Evolutionary conservation across 2,797 vertebrate genomes (phyloP).

Genomic region (Notolabrus celidotus): DNA sequence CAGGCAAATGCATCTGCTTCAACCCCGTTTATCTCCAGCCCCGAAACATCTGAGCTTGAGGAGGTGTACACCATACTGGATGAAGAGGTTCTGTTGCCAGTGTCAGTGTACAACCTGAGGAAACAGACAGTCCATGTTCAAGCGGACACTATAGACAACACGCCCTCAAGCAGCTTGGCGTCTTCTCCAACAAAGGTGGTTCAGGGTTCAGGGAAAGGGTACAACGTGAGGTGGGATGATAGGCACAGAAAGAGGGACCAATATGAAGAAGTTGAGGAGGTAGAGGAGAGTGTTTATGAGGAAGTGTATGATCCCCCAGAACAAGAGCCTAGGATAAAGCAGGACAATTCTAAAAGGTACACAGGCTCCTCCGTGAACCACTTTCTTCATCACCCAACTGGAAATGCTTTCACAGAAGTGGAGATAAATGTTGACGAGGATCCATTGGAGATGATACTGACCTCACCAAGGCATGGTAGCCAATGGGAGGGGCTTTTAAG

Average conservation of each 20-base stretch:
- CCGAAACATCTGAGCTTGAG: slow-evolving; percentile 85
- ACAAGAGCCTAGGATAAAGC: slow-evolving; percentile 28
- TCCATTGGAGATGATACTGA: slow-evolving; percentile 72
- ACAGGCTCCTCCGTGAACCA: slow-evolving; percentile 62
- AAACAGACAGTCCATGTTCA: slow-evolving; percentile 65
- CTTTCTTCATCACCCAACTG: slow-evolving; percentile 74
- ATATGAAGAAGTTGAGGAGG: slow-evolving; percentile 38
- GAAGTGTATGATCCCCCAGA: slow-evolving; percentile 70
- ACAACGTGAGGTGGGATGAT: slow-evolving; percentile 34
- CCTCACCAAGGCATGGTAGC: slow-evolving; percentile 40
- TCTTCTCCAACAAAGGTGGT: slow-evolving; percentile 66
- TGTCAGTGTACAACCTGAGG: slow-evolving; percentile 75
- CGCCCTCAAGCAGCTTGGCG: slow-evolving; percentile 43
- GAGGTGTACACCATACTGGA: slow-evolving; percentile 84
- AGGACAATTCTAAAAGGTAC: slow-evolving; percentile 50
- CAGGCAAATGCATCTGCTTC: slow-evolving; percentile 53
- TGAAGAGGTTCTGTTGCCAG: slow-evolving; percentile 83
- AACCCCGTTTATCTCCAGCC: slow-evolving; percentile 73
- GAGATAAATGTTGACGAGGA: slow-evolving; percentile 89
- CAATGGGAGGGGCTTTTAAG: slow-evolving; percentile 58
- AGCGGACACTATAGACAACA: slow-evolving; percentile 44
- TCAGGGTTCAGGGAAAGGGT: slow-evolving; percentile 39
- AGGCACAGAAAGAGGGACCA: slow-evolving; percentile 33
- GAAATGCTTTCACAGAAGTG: slow-evolving; percentile 86
- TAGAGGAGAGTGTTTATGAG: slow-evolving; percentile 77